A percentile compares a stretch with the other conserved stretches of the same genome.
Conservation (phyloP, 2,797 vertebrate species). For the Arvicola amphibius region DNA sequence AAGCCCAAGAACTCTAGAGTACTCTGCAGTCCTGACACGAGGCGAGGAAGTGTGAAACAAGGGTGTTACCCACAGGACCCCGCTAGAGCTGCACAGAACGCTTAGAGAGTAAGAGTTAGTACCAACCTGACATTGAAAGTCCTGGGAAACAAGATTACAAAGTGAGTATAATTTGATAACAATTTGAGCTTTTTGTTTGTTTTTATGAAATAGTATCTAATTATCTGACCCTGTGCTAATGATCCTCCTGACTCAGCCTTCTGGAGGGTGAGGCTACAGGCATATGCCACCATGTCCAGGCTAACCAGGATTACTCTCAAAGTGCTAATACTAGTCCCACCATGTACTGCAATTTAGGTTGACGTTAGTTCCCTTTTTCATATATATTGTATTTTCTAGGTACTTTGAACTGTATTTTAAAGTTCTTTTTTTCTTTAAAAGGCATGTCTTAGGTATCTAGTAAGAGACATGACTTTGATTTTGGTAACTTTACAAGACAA, state of each 20-base stretch:
- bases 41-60: not conserved
- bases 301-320: not conserved
- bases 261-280: not conserved
- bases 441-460: not conserved
- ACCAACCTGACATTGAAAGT: slow-evolving; percentile 37
- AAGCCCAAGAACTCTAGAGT: not conserved
- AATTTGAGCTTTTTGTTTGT: slow-evolving; percentile 24
- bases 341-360: not conserved
- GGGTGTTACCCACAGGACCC: not conserved
- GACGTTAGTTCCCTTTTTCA: slow-evolving; percentile 26
- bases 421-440: not conserved
- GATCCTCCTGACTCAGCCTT: not conserved
- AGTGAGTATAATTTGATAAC: slow-evolving; percentile 16
- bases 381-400: slow-evolving; percentile 1
- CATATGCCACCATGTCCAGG: not conserved
- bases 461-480: not conserved
- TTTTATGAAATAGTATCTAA: not conserved
- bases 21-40: not conserved
- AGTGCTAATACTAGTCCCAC: not conserved
- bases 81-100: not conserved
- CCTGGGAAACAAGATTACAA: slow-evolving; percentile 10
- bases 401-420: slow-evolving; percentile 28
- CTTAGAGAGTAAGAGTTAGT: slow-evolving; percentile 45
- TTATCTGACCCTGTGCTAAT: not conserved
- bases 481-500: slow-evolving; percentile 42